Evolutionary conservation across 92 coral and sea anemone genomes (phyloP), one percentile per base, ranked within the genome.

Genomic region (Zoanthus sociatus): DNA sequence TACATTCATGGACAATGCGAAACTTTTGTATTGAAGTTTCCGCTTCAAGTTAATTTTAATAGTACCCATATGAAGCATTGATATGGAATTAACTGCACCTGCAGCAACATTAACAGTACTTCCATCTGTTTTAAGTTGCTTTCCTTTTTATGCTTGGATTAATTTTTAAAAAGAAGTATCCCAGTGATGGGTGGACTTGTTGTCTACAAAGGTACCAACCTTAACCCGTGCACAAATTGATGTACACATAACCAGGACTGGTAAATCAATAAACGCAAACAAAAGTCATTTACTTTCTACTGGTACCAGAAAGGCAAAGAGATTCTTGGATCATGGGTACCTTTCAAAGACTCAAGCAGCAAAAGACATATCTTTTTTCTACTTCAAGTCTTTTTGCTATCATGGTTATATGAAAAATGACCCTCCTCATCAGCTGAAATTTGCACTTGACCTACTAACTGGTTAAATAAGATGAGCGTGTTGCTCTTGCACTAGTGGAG

Each of bases 401-500:
- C 94, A 91, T 63, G 88, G 92, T 78, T 91, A 78, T 78, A 84
- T 48, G 67, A 91, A 83, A 83, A 46, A 79, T 71, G 94, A 89
- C 0, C 72, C 90, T 6, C 88, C 86, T 1, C 94, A 91, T 71
- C 32, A 89, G 45, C 90, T 92, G 79, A 89, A 58, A 73, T 68
- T 92, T 61, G 92, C 91, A 76, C 87, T 92, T 31, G 81, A 86
- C 68, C 71, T 92, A 54, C 64, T 92, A 37, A 77, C 88, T 89
- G 94, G 86, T 56, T 87, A 92, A 44, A 92, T 92, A 4, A 66
- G 61, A 48, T 74, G 71, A 0, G 90, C 90, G 11, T 84, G 81
- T 17, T 89, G 94, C 84, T 45, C 94, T 0, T 89, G 92, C 71
- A 86, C 86, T 45, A 92, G 90, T 18, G 90, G 94, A 6, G 87